Base-by-base conservation (phyloP, 1,140 invertebrate species). In the Pristionchus pacificus region DNA sequence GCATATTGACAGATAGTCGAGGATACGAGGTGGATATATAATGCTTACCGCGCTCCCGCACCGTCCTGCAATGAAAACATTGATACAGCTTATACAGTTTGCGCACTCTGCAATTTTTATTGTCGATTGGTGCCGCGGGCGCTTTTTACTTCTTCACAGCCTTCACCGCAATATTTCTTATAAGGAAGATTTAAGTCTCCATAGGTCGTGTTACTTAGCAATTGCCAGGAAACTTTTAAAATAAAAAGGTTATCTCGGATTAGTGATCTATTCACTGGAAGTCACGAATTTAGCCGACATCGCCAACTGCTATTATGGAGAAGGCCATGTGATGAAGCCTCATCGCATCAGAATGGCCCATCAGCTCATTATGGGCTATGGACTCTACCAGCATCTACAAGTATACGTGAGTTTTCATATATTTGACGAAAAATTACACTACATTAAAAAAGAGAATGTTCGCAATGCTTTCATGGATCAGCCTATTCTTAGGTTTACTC, bases 261-360 rank as follows among this genome's bases (percentile, higher is more conserved):
- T 24, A 19, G 15, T 19, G 13, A 74, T 24, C 10, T 24, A 49
- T 6, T 71, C 6, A 70, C 58, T 38, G 14, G 55, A n/a, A 60
- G n/a, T 30, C 64, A 2, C 66, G 71, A 74, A 85, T 86, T 77
- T 77, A 94, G 92, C 91, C 87, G 94, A 97, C 85, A 95, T 97
- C 85, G 95, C 95, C 33, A 97, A 97, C 85, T 98, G 97, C 85
- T 97, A 97, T 84, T 98, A 97, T 91, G 95, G 95, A 0, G 94
- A 97, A 86, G 95, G 95, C 25, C 95, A 98, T 88, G 95, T 95
- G 3, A 98, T 98, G 95, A 98, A 98, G 85, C 95, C 95, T 10
- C 95, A 97, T 85, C 89, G 95, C 74, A 75, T 98, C 89, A 90
- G 95, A 81, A 98, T 98, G 95, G 96, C 95, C 1, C 95, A 98